Evolutionary conservation across 2,888 invertebrate genomes (phyloP).

Genomic region (Athetis lepigone): DNA sequence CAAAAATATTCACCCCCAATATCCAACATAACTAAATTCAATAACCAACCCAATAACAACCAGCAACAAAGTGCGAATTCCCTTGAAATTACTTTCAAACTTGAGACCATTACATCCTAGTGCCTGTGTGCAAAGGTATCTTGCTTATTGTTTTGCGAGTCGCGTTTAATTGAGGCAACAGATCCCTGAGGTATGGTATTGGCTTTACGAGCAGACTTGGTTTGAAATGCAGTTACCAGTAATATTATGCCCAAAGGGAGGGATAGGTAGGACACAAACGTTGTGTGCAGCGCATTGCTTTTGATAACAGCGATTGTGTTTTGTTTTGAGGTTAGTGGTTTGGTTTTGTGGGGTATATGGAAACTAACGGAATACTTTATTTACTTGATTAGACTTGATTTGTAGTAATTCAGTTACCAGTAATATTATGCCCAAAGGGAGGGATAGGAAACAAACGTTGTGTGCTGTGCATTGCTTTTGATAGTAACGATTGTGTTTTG

Average conservation of each 20-base stretch:
- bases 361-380: no score
- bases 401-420: conserved; percentile 25
- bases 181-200: conserved; percentile 36
- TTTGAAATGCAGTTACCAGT: conserved; percentile 28
- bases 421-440: conserved; percentile 8
- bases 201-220: conserved; percentile 13
- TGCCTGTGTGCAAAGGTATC: conserved; percentile 35
- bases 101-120: conserved; percentile 22
- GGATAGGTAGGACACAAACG: no score
- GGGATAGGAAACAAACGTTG: no score
- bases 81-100: conserved; percentile 19
- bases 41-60: neutral
- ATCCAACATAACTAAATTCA: neutral
- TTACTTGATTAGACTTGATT: no score
- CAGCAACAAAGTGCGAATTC: conserved; percentile 1
- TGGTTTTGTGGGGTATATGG: neutral
- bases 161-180: conserved; percentile 42
- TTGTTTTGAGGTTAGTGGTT: conserved; percentile 7
- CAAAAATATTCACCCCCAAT: no score
- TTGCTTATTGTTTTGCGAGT: conserved; percentile 50
- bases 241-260: conserved; percentile 3
- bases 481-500: conserved; percentile 20
- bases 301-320: conserved; percentile 20
- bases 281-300: no score
- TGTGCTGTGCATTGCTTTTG: no score